Conservation (phyloP, 2,113 vertebrate species). For the Engraulis encrasicolus region DNA sequence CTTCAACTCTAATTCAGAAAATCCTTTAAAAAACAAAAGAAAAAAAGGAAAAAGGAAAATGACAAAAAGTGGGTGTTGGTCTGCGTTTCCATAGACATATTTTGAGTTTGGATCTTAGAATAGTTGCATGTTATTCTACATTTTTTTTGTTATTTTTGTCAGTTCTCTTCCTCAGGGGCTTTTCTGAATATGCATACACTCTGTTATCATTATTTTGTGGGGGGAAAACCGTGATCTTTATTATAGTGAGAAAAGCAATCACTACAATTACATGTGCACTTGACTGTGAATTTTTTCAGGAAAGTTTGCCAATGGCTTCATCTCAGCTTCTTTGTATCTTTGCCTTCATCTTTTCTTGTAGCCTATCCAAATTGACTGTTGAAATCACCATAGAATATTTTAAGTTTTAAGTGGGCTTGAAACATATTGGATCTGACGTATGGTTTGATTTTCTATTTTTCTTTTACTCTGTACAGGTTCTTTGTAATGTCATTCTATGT, state of each 20-base stretch:
- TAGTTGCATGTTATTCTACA: constrained; percentile 88
- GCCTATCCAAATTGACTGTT: constrained; percentile 9
- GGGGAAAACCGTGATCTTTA: constrained; percentile 32
- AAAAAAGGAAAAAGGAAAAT: no score
- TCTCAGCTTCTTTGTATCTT: constrained; percentile 27
- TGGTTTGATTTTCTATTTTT: constrained; percentile 78
- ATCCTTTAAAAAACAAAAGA: background rate
- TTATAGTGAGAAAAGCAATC: constrained; percentile 75
- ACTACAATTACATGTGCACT: constrained; percentile 80
- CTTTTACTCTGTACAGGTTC: constrained; percentile 78
- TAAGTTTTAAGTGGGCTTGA: constrained; percentile 9
- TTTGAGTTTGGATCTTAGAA: constrained; percentile 83
- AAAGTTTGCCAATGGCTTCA: constrained; percentile 32
- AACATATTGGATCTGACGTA: constrained; percentile 5
- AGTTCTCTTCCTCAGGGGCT: constrained; percentile 84
- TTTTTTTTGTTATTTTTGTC: constrained; percentile 69
- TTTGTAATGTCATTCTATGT: constrained; percentile 79
- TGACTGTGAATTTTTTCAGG: constrained; percentile 74
- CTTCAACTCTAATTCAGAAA: constrained; percentile 2
- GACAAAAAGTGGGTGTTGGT: no score
- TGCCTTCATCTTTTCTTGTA: constrained; percentile 9
- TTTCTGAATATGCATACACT: constrained; percentile 78
- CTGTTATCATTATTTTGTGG: constrained; percentile 51
- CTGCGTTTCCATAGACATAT: constrained; percentile 63
- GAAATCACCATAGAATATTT: background rate